Evolutionary conservation across 2,113 vertebrate genomes (phyloP).

Genomic region (Numida meleagris): DNA sequence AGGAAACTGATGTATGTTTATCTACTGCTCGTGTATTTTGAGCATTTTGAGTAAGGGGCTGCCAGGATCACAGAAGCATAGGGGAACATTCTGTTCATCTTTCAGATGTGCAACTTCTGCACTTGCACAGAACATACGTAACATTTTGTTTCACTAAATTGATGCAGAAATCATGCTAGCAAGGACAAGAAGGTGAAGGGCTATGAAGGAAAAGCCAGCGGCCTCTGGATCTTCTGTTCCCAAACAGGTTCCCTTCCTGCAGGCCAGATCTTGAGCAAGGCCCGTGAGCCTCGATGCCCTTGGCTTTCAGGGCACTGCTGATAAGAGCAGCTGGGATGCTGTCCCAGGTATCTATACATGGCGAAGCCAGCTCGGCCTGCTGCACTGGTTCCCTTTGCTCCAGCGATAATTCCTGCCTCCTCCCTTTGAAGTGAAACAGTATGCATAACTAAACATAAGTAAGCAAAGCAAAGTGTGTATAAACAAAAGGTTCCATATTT

Average conservation of each 20-base stretch:
- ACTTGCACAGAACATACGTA: not conserved
- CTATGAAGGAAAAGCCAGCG: not conserved
- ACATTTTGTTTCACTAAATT: not conserved
- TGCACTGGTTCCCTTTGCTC: not conserved
- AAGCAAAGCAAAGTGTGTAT: slow-evolving; percentile 70
- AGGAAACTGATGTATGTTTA: not conserved
- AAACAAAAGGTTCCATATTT: slow-evolving; percentile 76
- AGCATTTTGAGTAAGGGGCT: not conserved
- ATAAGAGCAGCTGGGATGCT: not conserved
- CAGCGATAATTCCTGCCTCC: not conserved
- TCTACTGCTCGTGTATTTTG: not conserved
- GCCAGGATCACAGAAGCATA: not conserved
- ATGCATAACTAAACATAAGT: slow-evolving; percentile 45
- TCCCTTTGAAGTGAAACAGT: not conserved
- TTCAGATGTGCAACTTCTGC: not conserved
- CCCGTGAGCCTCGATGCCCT: not conserved
- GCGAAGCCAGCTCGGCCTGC: not conserved
- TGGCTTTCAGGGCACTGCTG: rapidly evolving
- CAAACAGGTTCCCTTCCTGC: not conserved
- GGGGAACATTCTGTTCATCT: not conserved
- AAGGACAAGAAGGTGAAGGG: not conserved
- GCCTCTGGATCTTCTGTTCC: not conserved
- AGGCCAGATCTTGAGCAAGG: not conserved
- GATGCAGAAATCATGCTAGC: not conserved
- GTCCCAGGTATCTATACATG: rapidly evolving